phyloP scores from a whole-genome alignment of 2,888 invertebrate genomes.

The Cosmia pyralina region DNA sequence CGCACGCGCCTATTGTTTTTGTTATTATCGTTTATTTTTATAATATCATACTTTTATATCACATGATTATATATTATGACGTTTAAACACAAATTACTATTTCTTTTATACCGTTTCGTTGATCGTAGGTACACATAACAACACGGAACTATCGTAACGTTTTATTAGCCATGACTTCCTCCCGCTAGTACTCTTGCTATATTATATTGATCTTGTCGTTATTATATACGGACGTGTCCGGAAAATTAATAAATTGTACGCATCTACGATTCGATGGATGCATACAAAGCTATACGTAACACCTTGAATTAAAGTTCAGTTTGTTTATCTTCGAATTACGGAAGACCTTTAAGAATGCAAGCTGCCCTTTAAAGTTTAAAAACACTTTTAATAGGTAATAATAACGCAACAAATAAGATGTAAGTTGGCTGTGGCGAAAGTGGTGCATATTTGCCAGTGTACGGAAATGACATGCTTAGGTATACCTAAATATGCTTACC shows the following conservation, averaged over 20 bases:
- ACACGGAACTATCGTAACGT: conserved; percentile 68
- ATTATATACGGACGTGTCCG: conserved; percentile 70
- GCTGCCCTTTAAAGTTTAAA: neutral
- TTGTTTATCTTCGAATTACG: conserved; percentile 18
- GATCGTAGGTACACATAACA: conserved; percentile 28
- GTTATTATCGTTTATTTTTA: conserved; percentile 21
- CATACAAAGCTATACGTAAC: conserved; percentile 39
- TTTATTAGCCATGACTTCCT: conserved; percentile 72
- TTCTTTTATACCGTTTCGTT: conserved; percentile 34
- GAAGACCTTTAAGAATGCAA: neutral
- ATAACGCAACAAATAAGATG: neutral
- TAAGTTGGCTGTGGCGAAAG: neutral
- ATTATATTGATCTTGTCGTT: conserved; percentile 69
- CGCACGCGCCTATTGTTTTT: conserved; percentile 42
- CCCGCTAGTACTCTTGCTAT: conserved; percentile 61
- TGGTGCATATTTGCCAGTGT: neutral
- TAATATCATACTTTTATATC: neutral
- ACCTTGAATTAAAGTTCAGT: conserved; percentile 33
- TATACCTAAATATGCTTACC: too few relatives aligned
- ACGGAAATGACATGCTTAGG: neutral
- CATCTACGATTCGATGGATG: conserved; percentile 34
- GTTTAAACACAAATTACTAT: neutral
- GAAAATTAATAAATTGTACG: conserved; percentile 67
- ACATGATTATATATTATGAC: neutral
- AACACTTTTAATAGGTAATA: neutral